Evolutionary conservation across 37 sponge, comb jelly and placozoan genomes (phyloP).

Genomic region (Mnemiopsis leidyi): DNA sequence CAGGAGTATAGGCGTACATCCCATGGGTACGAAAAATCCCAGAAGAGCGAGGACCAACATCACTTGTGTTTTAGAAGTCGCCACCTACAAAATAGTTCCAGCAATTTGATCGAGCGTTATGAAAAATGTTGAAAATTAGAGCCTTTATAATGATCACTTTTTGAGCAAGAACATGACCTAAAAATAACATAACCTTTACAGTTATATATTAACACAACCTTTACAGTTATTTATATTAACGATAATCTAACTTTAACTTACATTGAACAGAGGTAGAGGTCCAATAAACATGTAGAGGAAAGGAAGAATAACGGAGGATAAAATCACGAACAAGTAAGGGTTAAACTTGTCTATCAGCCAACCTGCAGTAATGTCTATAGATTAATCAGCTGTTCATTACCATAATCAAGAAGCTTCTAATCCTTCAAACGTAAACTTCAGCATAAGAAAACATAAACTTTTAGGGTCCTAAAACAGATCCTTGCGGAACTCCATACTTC

Average conservation of each 20-base stretch:
- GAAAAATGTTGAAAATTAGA: too few species aligned
- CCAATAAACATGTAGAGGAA: conserved; percentile 60
- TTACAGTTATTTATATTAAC: too few species aligned
- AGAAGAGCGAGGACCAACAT: conserved; percentile 35
- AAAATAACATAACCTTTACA: too few species aligned
- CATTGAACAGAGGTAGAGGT: conserved; percentile 10
- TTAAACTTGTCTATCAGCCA: conserved; percentile 59
- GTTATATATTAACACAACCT: too few species aligned
- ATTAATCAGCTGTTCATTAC: not conserved
- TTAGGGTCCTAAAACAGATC: not conserved
- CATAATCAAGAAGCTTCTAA: not conserved
- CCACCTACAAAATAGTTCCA: not conserved
- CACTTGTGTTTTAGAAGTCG: conserved; percentile 28
- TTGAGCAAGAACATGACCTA: too few species aligned
- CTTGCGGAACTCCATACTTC: too few species aligned
- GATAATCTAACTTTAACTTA: too few species aligned
- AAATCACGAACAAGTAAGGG: conserved; percentile 33
- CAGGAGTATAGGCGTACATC: conserved; percentile 52
- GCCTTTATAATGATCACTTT: too few species aligned
- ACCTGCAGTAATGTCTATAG: not conserved
- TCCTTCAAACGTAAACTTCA: not conserved
- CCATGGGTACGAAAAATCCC: conserved; percentile 55
- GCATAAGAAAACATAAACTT: not conserved
- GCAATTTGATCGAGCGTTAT: too few species aligned
- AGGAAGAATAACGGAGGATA: conserved; percentile 10